Conservation (phyloP, 2,888 invertebrate genomes). For the Trachelus stipa region DNA sequence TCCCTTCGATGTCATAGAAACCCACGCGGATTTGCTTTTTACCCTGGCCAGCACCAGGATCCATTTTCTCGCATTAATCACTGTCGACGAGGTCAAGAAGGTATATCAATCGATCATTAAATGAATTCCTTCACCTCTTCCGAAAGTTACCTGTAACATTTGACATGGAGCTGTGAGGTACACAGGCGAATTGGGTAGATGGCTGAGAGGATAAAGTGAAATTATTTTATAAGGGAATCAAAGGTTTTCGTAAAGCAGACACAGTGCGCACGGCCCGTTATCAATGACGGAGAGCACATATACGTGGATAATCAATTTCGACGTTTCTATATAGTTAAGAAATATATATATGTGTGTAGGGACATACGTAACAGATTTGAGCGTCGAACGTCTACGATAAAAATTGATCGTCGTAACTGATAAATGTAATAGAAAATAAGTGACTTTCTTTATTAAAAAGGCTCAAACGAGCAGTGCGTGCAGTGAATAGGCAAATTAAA, state of each 20-base stretch:
- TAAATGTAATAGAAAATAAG: background rate
- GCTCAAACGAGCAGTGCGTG: background rate
- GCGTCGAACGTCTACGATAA: background rate
- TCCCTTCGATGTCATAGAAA: conserved; percentile 97
- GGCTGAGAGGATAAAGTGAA: background rate
- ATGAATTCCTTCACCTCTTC: conserved; percentile 22
- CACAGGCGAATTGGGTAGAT: background rate
- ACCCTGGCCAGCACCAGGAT: conserved; percentile 51
- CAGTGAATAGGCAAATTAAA: conserved; percentile 25
- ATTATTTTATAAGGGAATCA: background rate
- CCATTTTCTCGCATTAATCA: conserved; percentile 46
- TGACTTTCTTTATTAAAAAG: background rate
- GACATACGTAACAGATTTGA: too few species aligned
- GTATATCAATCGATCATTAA: conserved; percentile 13
- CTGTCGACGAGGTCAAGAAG: background rate
- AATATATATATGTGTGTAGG: background rate
- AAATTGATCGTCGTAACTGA: background rate
- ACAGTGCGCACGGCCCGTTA: background rate
- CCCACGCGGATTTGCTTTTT: conserved; percentile 85
- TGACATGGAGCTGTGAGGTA: background rate
- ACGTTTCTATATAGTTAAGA: background rate
- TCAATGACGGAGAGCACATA: background rate
- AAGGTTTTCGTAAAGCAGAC: background rate
- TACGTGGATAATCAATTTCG: background rate
- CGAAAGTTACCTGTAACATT: conserved; percentile 1